These are phyloP conservation scores for Gyps fulvus DNA, from an alignment of 2,113 vertebrate genomes.

Conservation along the genomic window DNA sequence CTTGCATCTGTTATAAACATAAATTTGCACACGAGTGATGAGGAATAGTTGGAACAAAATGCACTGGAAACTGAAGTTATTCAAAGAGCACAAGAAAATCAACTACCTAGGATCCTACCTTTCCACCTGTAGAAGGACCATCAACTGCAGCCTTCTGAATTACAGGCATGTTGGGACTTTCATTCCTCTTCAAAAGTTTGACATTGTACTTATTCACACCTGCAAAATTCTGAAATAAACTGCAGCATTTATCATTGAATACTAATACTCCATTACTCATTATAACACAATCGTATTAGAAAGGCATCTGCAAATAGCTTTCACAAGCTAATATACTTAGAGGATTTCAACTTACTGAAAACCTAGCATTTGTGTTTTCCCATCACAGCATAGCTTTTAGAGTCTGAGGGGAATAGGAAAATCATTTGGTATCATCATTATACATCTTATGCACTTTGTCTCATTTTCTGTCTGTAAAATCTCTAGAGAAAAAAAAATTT, in stretches of 20 bases:
- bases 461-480: not conserved
- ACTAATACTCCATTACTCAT: not conserved
- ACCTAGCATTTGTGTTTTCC: not conserved
- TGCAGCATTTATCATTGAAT: not conserved
- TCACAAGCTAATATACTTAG: not conserved
- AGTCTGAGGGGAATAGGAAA: not conserved
- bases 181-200: slow-evolving; percentile 77
- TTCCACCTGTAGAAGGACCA: slow-evolving; percentile 35
- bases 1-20: not conserved
- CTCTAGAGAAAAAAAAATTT: not conserved
- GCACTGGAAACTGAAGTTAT: not conserved
- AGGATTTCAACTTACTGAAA: not conserved
- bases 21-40: not conserved
- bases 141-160: slow-evolving; percentile 49
- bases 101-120: slow-evolving; percentile 52
- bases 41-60: not conserved
- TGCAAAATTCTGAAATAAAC: slow-evolving; percentile 67
- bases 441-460: not conserved
- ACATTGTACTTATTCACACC: slow-evolving; percentile 64
- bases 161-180: slow-evolving; percentile 53
- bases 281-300: not conserved
- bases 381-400: not conserved
- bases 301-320: not conserved
- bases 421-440: not conserved
- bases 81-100: not conserved